A percentile compares a stretch with the other conserved stretches of the same genome.
Evolutionary conservation across 2,113 vertebrate genomes (phyloP).

Genomic region (Pelecanus crispus): DNA sequence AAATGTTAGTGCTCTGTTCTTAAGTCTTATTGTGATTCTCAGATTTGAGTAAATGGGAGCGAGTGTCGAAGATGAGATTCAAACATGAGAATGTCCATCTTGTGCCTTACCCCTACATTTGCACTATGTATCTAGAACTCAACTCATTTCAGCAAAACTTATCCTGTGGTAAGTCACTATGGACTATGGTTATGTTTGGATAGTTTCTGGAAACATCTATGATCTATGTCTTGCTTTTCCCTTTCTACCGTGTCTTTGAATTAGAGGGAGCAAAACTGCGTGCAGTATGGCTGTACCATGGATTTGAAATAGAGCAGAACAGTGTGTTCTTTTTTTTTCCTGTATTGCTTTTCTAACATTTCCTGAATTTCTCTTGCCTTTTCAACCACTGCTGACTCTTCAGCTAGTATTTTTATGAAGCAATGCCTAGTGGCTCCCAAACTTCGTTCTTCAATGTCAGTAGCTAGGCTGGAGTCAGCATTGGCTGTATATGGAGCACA

Average conservation of each 20-base stretch:
- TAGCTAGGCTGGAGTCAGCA: neutral
- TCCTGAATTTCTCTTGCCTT: neutral
- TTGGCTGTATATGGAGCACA: rapidly evolving
- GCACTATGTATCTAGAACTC: neutral
- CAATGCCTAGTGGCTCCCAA: neutral
- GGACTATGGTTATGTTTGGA: neutral
- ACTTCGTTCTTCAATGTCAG: neutral
- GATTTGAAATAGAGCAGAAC: neutral
- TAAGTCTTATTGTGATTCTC: neutral
- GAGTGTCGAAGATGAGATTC: constrained; percentile 34
- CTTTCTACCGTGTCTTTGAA: neutral
- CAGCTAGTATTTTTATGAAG: neutral
- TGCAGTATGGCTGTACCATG: rapidly evolving
- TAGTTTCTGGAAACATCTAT: neutral
- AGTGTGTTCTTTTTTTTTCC: neutral
- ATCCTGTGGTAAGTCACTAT: neutral
- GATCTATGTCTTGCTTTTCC: neutral
- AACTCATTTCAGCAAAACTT: neutral
- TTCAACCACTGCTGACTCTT: neutral
- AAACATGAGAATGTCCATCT: neutral
- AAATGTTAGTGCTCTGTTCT: neutral
- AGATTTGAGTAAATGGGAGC: constrained; percentile 43
- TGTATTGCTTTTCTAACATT: neutral
- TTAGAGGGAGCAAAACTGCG: neutral
- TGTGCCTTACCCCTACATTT: constrained; percentile 24